Base-by-base conservation (phyloP, 1,140 invertebrate species). In the Procambarus clarkii region DNA sequence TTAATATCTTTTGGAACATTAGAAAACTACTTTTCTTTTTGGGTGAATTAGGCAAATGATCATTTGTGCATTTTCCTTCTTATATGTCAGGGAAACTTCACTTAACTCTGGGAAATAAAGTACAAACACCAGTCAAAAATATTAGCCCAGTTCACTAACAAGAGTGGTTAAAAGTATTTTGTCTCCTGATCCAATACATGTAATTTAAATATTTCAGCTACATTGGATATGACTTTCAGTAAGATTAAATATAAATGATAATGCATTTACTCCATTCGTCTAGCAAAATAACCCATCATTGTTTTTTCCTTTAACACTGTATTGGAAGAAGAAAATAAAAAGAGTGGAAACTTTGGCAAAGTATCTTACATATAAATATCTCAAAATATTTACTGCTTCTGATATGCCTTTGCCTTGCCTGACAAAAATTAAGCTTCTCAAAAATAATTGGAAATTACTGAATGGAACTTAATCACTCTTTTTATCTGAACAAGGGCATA, bases 81-180 rank as follows among this genome's bases (percentile, higher is more conserved):
- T 79, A 44, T 85, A 91, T 91, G 60, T 91, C 81, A 91, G 82
- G 88, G 88, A 91, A 78, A 78, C 45, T 69, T 91, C 76, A 84
- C 76, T 76, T 76, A 58, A 91, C 88, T 91, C 88, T 69, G 88
- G 88, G 88, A 91, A 85, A 60, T 46, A 45, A 91, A 91, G 88
- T 91, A 91, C 88, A 88, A 91, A 91, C 82, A 85, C 74, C 81
- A 60, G 81, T 85, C 88, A 78, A 85, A 84, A 87, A 86, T 69
- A 74, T 86, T 48, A 74, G 87, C 69, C 64, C 69, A 82, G 77
- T 54, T 82, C 79, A 71, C 50, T 45, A 54, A 50, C 87, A 44
- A 69, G 86, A 88, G 79, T 74, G 79, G 69, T 81, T 71, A 64
- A 77, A 48, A 44, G 58, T 46, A 64, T 80, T 58, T 74, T 21